Base-by-base conservation (phyloP, 2,888 invertebrate species). In the Sphecodes monilicornis region DNA sequence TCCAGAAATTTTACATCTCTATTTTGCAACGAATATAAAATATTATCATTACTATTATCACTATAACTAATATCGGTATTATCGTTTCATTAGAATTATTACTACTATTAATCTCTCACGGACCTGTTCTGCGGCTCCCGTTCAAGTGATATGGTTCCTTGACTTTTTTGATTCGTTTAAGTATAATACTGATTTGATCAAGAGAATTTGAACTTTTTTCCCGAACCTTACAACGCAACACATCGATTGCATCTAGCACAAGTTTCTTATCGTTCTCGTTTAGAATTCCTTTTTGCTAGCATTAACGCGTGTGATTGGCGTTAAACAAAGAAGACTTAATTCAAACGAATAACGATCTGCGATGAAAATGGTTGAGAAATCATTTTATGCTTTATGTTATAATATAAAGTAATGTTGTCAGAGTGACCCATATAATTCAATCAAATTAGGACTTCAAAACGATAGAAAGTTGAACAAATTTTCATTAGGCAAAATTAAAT, bases 151-250 rank as follows among this genome's bases (percentile, higher is more conserved):
- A 93, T 93, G 93, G 87, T 93, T 91, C 85, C 85, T 90, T 88
- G 86, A 90, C 68, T 54, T 54, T 68, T 66, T 93, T 92, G 89
- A 91, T 93, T 92, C 88, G 86, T 88, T 87, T 86, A 89, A 81
- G 86, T 90, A 89, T 92, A 92, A 93, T 93, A 93, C 93, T 93
- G 92, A 92, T 93, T 91, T 90, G 90, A 92, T 93, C 90, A 86
- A 90, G 88, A 90, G 90, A 91, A 89, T 89, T 90, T 88, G 86
- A 92, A 90, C 89, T 75, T 89, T 88, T 69, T 76, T 13, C 68
- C 68, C 43, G 73, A 88, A 86, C 84, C 87, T 83, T 50, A 32
- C 82, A 82, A 86, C 70, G 43, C 22, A 70, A 66, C 74, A 11
- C 26, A 75, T 57, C 32, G 64, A 72, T 70, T 72, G 46, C 60